Conservation (phyloP, 2,888 invertebrate genomes). For the Tuta absoluta region DNA sequence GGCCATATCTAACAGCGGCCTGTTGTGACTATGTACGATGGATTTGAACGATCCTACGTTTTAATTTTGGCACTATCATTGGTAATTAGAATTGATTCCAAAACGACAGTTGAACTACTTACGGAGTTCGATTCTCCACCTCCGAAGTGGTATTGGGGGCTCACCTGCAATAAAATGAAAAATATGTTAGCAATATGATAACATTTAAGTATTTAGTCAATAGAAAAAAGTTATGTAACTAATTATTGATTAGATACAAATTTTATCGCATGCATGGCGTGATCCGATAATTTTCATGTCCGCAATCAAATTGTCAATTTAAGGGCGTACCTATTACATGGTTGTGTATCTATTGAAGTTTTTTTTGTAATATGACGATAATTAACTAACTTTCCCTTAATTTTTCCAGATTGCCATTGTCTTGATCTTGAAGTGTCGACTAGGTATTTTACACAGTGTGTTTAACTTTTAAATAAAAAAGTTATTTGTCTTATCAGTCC, state of each 20-base stretch:
- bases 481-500: constrained; percentile 19
- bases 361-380: no score
- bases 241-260: background rate
- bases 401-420: no score
- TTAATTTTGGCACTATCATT: no score
- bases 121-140: constrained; percentile 43
- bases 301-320: background rate
- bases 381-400: no score
- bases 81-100: no score
- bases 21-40: no score
- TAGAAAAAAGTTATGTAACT: background rate
- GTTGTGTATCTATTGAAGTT: no score
- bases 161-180: constrained; percentile 62
- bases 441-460: no score
- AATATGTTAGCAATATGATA: constrained; percentile 18
- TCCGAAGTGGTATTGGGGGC: constrained; percentile 56
- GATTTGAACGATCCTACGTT: no score
- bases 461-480: background rate
- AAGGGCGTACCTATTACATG: background rate
- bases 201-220: background rate
- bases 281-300: background rate
- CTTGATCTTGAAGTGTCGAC: no score
- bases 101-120: constrained; percentile 36
- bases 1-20: no score
- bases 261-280: background rate